These are phyloP conservation scores for Neodiprion pinetum DNA, from an alignment of 1,140 invertebrate species.

Conservation along the genomic window DNA sequence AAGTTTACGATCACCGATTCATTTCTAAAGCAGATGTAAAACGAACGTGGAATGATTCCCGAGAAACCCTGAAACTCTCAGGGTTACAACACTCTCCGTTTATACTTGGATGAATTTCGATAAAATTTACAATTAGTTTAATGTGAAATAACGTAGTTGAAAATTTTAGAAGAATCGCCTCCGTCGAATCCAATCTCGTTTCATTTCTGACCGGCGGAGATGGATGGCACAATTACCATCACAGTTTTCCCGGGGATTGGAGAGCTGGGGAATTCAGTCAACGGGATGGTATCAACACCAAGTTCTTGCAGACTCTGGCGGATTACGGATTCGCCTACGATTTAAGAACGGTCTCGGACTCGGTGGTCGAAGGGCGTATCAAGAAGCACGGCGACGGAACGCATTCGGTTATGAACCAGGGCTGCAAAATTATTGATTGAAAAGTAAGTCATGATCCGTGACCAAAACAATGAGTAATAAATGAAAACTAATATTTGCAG, in stretches of 20 bases:
- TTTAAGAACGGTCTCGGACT: constrained; percentile 75
- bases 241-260: constrained; percentile 92
- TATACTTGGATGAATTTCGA: no score
- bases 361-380: constrained; percentile 70
- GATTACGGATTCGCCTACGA: constrained; percentile 85
- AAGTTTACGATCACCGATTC: constrained; percentile 35
- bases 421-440: no score
- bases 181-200: constrained; percentile 13
- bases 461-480: no score
- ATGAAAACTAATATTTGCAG: no score
- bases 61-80: no score
- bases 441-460: no score
- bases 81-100: no score
- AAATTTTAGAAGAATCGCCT: constrained; percentile 16
- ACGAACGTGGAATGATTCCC: no score
- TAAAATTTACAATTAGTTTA: no score
- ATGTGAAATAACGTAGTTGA: no score
- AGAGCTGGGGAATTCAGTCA: constrained; percentile 79
- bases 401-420: neutral
- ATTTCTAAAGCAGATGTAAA: no score
- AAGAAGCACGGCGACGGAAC: constrained; percentile 74
- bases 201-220: constrained; percentile 61
- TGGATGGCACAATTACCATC: constrained; percentile 93
- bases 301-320: constrained; percentile 81
- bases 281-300: constrained; percentile 78